Evolutionary conservation across 92 coral and sea anemone genomes (phyloP).

Genomic region (Zoanthus sociatus): DNA sequence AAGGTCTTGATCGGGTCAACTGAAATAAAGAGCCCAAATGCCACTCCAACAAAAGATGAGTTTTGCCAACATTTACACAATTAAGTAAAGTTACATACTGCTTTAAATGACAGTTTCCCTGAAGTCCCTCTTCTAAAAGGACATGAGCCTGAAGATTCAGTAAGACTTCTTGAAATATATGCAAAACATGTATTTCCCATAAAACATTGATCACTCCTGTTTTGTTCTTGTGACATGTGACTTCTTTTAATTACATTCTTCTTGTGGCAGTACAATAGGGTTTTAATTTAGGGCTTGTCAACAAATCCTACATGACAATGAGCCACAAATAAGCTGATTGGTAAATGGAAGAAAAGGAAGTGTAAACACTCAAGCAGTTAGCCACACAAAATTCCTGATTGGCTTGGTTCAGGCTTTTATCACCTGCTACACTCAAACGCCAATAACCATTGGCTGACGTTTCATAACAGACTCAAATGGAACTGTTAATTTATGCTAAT

Average conservation of each 20-base stretch:
- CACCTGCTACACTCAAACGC: constrained; percentile 79
- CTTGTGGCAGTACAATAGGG: constrained; percentile 83
- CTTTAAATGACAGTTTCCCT: constrained; percentile 51
- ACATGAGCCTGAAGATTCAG: constrained; percentile 78
- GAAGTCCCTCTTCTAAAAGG: constrained; percentile 55
- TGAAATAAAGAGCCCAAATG: constrained; percentile 19
- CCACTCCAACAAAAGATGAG: constrained; percentile 37
- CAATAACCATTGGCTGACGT: constrained; percentile 66
- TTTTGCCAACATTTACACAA: constrained; percentile 35
- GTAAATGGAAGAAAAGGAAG: constrained; percentile 63
- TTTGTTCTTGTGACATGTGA: constrained; percentile 96
- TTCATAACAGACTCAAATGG: constrained; percentile 65
- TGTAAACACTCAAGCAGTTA: constrained; percentile 63
- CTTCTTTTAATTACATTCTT: constrained; percentile 87
- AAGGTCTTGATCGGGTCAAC: constrained; percentile 55
- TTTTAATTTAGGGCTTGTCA: constrained; percentile 93
- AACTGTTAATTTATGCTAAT: constrained; percentile 78
- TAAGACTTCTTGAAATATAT: constrained; percentile 84
- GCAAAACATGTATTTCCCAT: constrained; percentile 97
- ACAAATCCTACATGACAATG: constrained; percentile 81
- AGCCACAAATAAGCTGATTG: constrained; percentile 74
- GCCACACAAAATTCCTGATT: constrained; percentile 65
- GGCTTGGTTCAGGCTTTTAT: constrained; percentile 62
- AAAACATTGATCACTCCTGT: constrained; percentile 92
- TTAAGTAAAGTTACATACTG: constrained; percentile 61